A percentile compares a stretch with the other conserved stretches of the same genome.
phyloP scores from a whole-genome alignment of 2,797 vertebrate species.

The Cheirogaleus major region DNA sequence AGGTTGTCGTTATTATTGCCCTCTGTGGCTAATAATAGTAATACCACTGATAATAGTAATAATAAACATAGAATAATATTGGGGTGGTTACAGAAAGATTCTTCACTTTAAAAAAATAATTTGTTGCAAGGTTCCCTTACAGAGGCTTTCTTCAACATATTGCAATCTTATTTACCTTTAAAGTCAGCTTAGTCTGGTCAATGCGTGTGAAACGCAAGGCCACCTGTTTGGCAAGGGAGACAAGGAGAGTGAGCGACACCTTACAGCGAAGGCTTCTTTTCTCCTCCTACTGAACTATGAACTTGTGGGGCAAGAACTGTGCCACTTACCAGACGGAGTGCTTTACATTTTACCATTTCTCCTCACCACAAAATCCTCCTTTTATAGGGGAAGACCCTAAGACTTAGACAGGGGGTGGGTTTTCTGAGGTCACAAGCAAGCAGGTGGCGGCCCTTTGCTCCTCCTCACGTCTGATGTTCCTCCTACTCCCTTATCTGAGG shows the following conservation, averaged over 20 bases:
- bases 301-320: background rate
- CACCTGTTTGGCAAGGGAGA: fast-evolving
- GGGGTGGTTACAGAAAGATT: background rate
- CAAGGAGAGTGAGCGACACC: background rate
- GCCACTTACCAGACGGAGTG: background rate
- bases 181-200: background rate
- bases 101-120: background rate
- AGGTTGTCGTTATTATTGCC: background rate
- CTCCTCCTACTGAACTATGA: background rate
- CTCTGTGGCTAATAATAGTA: background rate
- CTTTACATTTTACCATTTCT: background rate
- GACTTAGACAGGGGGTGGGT: background rate
- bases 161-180: background rate
- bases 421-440: background rate
- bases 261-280: background rate
- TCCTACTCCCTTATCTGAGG: background rate
- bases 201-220: background rate
- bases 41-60: background rate
- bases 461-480: background rate
- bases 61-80: background rate
- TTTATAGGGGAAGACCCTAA: background rate
- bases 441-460: background rate
- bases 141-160: background rate
- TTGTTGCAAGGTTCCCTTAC: background rate
- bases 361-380: background rate